A percentile compares a stretch with the other conserved stretches of the same genome.
These are phyloP conservation scores for Diorhabda sublineata DNA, from an alignment of 1,140 invertebrate genomes.

Conservation along the genomic window DNA sequence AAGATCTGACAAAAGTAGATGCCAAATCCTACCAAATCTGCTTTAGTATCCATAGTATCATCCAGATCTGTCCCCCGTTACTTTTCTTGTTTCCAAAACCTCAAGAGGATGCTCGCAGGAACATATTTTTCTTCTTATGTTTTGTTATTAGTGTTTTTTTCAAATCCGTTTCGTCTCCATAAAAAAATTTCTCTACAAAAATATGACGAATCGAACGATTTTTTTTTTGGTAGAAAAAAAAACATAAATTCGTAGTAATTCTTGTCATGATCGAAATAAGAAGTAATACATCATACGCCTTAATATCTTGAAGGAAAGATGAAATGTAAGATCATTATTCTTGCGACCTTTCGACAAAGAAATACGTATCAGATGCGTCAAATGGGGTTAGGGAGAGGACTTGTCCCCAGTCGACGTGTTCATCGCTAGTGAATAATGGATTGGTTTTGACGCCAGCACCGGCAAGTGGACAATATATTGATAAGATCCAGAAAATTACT, in stretches of 20 bases:
- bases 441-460: constrained; percentile 28
- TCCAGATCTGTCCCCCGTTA: too few species aligned
- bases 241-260: constrained; percentile 23
- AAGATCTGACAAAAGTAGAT: too few species aligned
- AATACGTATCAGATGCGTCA: constrained; percentile 36
- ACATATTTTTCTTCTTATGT: too few species aligned
- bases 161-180: too few species aligned
- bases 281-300: constrained; percentile 31
- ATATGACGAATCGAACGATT: too few species aligned
- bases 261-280: constrained; percentile 23
- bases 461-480: constrained; percentile 33
- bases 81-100: too few species aligned
- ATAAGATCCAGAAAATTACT: constrained; percentile 27
- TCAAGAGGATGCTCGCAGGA: too few species aligned
- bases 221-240: neutral
- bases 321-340: constrained; percentile 31
- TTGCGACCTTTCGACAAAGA: constrained; percentile 32
- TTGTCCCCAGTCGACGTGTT: constrained; percentile 31
- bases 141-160: too few species aligned
- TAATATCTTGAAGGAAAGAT: constrained; percentile 26
- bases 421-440: constrained; percentile 39
- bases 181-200: too few species aligned
- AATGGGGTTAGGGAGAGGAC: constrained; percentile 32
- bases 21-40: too few species aligned
- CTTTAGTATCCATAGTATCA: too few species aligned